Base-by-base conservation (phyloP, 2,113 vertebrate genomes). In the Beaufortia kweichowensis region DNA sequence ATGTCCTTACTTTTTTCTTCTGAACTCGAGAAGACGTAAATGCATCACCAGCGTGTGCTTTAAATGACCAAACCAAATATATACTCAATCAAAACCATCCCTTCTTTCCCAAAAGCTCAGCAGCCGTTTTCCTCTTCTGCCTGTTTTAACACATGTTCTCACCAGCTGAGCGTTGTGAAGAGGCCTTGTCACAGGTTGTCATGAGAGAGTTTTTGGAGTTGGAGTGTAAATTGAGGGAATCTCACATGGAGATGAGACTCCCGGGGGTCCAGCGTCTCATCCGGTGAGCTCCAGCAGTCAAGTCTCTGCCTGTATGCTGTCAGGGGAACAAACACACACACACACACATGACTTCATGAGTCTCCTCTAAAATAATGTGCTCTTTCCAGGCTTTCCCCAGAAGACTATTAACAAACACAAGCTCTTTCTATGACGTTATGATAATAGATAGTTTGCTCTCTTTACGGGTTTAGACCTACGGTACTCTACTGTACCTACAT, bases 171-270 rank as follows among this genome's bases (percentile, higher is more conserved):
- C 39, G 41, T 79, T 15, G 57, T 19, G 23, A 33, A 29, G 55
- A 67, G 60, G 56, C 61, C n/a, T 77, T 33, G 53, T 60, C 65
- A 76, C 50, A 57, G 59, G 71, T 57, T 69, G 64, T 60, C 79
- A 53, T 66, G 74, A 81, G 67, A 73, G 59, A 35, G 65, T 71
- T 69, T 63, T 50, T 19, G 66, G 53, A 69, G 66, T 26, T 17
- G 12, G n/a, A 17, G 6, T 81, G 69, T 81, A 81, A 81, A 81
- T 78, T 81, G 43, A 78, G 48, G 69, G 35, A 48, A 69, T 81
- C 80, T 74, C 80, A 81, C 80, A 64, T 69, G 15, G 43, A 81
- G 46, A 78, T 78, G 70, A 68, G 76, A 56, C 41, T 73, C 77
- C 63, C 55, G n/a, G 21, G 65, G 31, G 68, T 57, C 68, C 23